Evolutionary conservation across 2,113 vertebrate genomes (phyloP).

Genomic region (Hystrix cristata): DNA sequence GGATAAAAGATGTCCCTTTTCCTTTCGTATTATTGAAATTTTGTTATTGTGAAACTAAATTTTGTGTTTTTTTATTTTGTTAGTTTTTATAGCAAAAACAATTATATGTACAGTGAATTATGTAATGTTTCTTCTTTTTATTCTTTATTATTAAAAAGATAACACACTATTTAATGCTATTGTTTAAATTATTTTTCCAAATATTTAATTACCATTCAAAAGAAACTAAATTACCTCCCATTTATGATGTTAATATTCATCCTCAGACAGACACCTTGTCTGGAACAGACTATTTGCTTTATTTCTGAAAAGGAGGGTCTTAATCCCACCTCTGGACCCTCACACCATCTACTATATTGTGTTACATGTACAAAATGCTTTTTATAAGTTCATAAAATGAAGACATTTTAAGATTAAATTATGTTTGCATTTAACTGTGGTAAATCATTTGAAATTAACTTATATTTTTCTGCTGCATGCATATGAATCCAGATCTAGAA

Average conservation of each 20-base stretch:
- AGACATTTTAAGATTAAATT: background rate
- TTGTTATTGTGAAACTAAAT: background rate
- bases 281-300: background rate
- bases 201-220: background rate
- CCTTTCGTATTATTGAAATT: background rate
- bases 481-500: background rate
- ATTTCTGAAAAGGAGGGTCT: background rate
- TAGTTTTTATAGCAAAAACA: background rate
- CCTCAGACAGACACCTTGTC: background rate
- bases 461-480: background rate
- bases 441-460: conserved; percentile 10
- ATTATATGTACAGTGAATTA: background rate
- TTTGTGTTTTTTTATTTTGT: conserved; percentile 17
- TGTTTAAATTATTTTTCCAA: background rate
- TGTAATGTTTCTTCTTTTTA: background rate
- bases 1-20: background rate
- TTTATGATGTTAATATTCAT: background rate
- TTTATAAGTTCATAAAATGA: background rate
- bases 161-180: background rate
- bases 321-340: background rate
- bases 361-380: background rate
- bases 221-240: background rate
- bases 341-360: background rate
- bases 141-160: conserved; percentile 13
- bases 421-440: background rate